These are phyloP conservation scores for Gortyna flavago DNA, from an alignment of 2,888 invertebrate species.

Conservation along the genomic window DNA sequence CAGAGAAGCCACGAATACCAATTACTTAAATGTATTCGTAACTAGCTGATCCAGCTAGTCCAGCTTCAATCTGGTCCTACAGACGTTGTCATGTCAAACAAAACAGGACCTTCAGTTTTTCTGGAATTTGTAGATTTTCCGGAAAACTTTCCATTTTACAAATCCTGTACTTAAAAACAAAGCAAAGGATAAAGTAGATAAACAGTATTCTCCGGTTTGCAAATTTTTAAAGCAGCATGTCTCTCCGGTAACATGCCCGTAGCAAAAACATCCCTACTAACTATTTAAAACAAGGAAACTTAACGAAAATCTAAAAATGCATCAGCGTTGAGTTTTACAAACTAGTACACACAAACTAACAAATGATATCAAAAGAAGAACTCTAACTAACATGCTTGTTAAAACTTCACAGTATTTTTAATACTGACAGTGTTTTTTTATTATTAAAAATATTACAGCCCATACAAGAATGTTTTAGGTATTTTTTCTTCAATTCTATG, in stretches of 20 bases:
- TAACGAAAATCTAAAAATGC: background rate
- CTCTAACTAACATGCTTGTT: slow-evolving; percentile 28
- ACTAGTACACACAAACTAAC: background rate
- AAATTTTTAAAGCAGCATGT: background rate
- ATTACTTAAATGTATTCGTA: background rate
- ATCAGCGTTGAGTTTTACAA: background rate
- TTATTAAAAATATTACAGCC: background rate
- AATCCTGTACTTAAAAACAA: background rate
- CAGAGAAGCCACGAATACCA: background rate
- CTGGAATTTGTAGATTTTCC: background rate
- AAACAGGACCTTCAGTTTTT: background rate
- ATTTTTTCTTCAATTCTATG: background rate
- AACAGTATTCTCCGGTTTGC: no score
- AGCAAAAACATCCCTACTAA: background rate
- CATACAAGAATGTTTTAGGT: background rate
- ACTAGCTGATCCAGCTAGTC: background rate
- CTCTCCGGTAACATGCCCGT: no score
- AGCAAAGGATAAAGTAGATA: no score
- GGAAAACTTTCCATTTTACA: background rate
- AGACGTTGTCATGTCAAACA: background rate
- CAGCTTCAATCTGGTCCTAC: background rate
- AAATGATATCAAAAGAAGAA: background rate
- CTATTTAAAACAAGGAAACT: background rate
- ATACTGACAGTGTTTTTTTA: background rate
- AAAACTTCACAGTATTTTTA: slow-evolving; percentile 32